These are phyloP conservation scores for Anastrepha obliqua DNA, from an alignment of 1,140 invertebrate species.

Conservation along the genomic window DNA sequence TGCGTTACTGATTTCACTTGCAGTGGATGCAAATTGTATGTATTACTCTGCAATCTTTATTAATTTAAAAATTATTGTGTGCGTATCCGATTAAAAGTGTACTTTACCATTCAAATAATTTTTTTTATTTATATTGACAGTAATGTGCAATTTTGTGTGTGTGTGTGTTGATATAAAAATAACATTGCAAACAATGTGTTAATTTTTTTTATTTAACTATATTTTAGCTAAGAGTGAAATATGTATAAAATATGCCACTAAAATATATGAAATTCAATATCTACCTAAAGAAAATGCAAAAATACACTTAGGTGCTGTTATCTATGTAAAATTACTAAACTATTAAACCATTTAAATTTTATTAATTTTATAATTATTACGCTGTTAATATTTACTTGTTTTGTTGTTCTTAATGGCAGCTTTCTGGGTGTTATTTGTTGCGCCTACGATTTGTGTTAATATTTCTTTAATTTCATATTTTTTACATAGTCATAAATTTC, in stretches of 20 bases:
- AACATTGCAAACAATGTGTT: not conserved
- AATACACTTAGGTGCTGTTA: not conserved
- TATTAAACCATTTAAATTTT: not conserved
- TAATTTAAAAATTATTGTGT: too few species aligned
- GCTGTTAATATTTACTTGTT: not conserved
- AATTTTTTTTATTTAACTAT: not conserved
- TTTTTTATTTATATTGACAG: not conserved
- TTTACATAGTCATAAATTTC: too few species aligned
- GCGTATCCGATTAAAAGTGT: not conserved
- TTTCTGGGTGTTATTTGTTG: not conserved
- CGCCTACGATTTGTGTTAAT: not conserved
- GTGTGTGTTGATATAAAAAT: not conserved
- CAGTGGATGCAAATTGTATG: not conserved
- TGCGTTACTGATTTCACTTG: too few species aligned
- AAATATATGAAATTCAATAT: not conserved
- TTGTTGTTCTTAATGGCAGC: not conserved
- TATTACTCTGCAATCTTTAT: not conserved
- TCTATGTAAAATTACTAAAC: too few species aligned
- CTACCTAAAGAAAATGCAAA: conserved; percentile 3
- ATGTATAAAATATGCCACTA: not conserved
- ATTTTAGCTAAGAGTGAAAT: not conserved
- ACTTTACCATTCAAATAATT: not conserved
- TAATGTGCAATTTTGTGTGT: not conserved
- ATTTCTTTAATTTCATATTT: too few species aligned
- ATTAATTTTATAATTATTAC: not conserved